phyloP scores from a whole-genome alignment of 2,113 vertebrate species.

The Xyrauchen texanus region DNA sequence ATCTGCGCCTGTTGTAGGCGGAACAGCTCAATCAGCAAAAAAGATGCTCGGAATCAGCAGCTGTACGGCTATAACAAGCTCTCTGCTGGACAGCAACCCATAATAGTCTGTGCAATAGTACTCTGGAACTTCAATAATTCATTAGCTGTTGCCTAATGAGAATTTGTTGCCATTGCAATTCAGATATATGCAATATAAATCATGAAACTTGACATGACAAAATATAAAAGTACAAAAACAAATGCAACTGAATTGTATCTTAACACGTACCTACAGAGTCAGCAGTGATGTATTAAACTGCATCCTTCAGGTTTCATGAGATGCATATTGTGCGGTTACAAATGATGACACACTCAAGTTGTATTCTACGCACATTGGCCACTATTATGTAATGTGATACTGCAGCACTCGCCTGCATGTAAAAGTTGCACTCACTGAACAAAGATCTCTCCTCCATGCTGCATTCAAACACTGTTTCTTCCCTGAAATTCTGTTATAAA shows the following conservation, averaged over 20 bases:
- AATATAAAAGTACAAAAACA: too few relatives aligned
- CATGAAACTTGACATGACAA: not conserved
- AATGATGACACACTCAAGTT: too few relatives aligned
- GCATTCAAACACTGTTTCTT: not conserved
- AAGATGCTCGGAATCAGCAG: conserved; percentile 1
- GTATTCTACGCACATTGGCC: conserved; percentile 41
- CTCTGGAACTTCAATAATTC: not conserved
- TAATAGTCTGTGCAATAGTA: not conserved
- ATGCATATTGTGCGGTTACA: too few relatives aligned
- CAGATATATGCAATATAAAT: not conserved
- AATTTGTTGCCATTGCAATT: not conserved
- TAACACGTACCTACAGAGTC: too few relatives aligned
- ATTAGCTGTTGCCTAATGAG: not conserved
- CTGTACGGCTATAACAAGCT: not conserved
- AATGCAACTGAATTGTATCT: too few relatives aligned
- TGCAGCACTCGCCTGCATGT: conserved; percentile 38
- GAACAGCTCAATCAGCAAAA: conserved; percentile 53
- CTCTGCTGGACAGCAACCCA: not conserved
- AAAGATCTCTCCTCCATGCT: not conserved
- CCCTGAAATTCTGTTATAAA: not conserved
- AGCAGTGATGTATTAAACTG: too few relatives aligned
- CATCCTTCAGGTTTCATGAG: too few relatives aligned
- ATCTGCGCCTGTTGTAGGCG: conserved; percentile 2
- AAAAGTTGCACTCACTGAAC: conserved; percentile 29
- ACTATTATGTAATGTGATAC: conserved; percentile 59